A percentile compares a stretch with the other conserved stretches of the same genome.
These are phyloP conservation scores for Ranitomeya variabilis DNA, from an alignment of 2,113 vertebrate genomes.

Conservation along the genomic window DNA sequence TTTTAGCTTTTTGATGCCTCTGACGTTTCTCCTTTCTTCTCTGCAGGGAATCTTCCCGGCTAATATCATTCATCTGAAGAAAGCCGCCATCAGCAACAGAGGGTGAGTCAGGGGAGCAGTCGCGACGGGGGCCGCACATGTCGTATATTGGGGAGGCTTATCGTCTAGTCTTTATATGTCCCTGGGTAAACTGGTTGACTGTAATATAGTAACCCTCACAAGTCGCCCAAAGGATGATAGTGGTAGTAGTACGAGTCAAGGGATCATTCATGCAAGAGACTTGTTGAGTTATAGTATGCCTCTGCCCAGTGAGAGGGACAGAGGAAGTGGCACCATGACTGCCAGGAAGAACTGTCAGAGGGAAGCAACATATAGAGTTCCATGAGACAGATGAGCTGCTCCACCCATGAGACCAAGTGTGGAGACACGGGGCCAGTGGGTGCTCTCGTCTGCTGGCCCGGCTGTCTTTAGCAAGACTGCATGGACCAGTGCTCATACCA, in stretches of 20 bases:
- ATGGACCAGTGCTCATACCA: too few relatives aligned
- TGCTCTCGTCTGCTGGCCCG: too few relatives aligned
- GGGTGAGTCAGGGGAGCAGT: constrained; percentile 72
- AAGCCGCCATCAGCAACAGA: constrained; percentile 80
- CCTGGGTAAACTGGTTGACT: background rate
- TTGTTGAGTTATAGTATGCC: too few relatives aligned
- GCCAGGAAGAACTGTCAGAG: background rate
- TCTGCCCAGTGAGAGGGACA: background rate
- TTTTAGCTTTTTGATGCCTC: too few relatives aligned
- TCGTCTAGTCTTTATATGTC: background rate
- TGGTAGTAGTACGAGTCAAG: background rate
- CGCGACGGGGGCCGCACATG: background rate
- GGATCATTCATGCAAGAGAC: too few relatives aligned
- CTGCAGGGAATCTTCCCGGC: constrained; percentile 82
- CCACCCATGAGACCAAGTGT: too few relatives aligned
- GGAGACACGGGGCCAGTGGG: too few relatives aligned
- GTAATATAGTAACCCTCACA: background rate
- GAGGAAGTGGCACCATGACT: background rate
- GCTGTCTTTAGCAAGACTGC: too few relatives aligned
- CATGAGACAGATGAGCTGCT: too few relatives aligned
- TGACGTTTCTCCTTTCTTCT: constrained; percentile 35
- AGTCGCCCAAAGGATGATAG: background rate
- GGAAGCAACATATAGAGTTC: too few relatives aligned
- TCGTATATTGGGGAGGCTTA: background rate
- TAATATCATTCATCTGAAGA: constrained; percentile 83